Evolutionary conservation across 2,797 vertebrate species (phyloP), one percentile per base, ranked within the genome.

Genomic region (Coracias cyanogaster): DNA sequence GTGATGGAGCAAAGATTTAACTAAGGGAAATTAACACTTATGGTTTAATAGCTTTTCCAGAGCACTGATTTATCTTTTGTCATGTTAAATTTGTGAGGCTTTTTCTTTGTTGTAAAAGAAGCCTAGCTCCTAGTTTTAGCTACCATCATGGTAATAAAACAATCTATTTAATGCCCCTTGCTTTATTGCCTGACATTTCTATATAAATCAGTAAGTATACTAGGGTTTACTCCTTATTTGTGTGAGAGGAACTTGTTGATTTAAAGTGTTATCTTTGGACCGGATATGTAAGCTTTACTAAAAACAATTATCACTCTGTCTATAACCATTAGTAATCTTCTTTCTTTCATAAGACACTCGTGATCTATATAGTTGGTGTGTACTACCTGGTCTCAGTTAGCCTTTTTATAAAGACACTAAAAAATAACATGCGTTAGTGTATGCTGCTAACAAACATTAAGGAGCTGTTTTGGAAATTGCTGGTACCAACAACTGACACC

Each of bases 1-100:
- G 94, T 97, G 96, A 97, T 62, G 66, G 89, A 96, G 92, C 70
- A 94, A 96, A 94, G 84, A 98, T 97, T 97, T 97, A 97, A 95
- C 97, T 95, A 97, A 97, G 91, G 94, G 91, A 98, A 98, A 98
- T 97, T 97, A 98, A 97, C 93, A 96, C 96, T 98, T 97, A 96
- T 17, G 62, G 61, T 72, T 96, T 97, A 97, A 97, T 97, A 89
- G 78, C 85, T 97, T 96, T 97, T 95, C 6, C 0, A 96, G 79
- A 94, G 55, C 80, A 54, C 85, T 96, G 96, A 97, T 98, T 97
- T 97, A 97, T 98, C 92, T 97, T 98, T 96, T 95, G 86, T 95
- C 95, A 77, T 69, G 66, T 96, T 95, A 94, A 93, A 96, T 97
- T 96, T 96, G 93, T 97, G 93, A 85, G 71, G 61, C 54, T 95